Evolutionary conservation across 35 echinoderm and acorn worm genomes (phyloP).

Genomic region (Heliocidaris erythrogramma): DNA sequence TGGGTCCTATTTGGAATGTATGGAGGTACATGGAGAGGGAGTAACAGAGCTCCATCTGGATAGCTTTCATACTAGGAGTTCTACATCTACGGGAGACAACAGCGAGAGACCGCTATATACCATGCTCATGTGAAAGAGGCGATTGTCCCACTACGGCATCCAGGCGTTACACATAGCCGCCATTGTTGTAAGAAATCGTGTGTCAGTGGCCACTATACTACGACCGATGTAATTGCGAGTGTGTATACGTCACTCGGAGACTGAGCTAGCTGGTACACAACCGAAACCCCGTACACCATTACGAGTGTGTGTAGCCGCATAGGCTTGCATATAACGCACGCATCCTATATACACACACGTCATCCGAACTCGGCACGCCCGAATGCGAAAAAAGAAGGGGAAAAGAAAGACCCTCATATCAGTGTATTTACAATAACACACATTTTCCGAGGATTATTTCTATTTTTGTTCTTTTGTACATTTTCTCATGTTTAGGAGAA

Average conservation of each 20-base stretch:
- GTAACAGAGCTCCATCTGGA: slow-evolving; percentile 34
- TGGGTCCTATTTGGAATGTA: slow-evolving; percentile 35
- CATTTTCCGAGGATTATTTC: slow-evolving; percentile 35
- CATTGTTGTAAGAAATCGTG: slow-evolving; percentile 45
- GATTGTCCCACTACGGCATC: slow-evolving; percentile 31
- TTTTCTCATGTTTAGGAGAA: background rate
- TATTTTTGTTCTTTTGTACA: slow-evolving; percentile 7
- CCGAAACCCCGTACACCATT: background rate
- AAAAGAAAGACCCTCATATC: background rate
- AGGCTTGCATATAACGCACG: slow-evolving; percentile 41
- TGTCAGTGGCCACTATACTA: slow-evolving; percentile 30
- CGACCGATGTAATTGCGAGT: slow-evolving; percentile 36
- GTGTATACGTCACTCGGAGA: slow-evolving; percentile 35
- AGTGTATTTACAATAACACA: slow-evolving; percentile 9
- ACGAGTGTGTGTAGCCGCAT: slow-evolving; percentile 29
- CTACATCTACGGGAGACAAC: slow-evolving; percentile 30
- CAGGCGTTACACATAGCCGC: slow-evolving; percentile 31
- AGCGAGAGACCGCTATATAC: slow-evolving; percentile 7
- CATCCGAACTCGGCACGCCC: slow-evolving; percentile 45
- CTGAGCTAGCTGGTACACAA: background rate
- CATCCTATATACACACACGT: slow-evolving; percentile 41
- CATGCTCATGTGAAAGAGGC: slow-evolving; percentile 7
- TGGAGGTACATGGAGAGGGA: slow-evolving; percentile 20
- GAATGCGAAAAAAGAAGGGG: slow-evolving; percentile 32
- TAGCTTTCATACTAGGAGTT: slow-evolving; percentile 41